phyloP scores from a whole-genome alignment of 2,888 invertebrate species.

The Aporophyla lueneburgensis region DNA sequence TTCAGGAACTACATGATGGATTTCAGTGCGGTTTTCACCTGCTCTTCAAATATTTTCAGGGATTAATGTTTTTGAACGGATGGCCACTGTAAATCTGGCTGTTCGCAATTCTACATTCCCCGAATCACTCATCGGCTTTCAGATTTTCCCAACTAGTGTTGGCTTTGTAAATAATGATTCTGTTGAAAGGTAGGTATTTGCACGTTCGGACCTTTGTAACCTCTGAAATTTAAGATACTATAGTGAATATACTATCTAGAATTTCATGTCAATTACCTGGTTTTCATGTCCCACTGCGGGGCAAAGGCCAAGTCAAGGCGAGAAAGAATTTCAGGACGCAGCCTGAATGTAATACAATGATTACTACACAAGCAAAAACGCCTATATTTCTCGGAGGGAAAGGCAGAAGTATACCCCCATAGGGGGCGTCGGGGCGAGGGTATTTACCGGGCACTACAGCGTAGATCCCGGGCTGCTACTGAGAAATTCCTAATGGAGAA shows the following conservation, averaged over 20 bases:
- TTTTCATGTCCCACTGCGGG: too few relatives aligned
- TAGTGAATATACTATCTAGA: too few relatives aligned
- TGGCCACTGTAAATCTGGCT: background rate
- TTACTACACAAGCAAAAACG: background rate
- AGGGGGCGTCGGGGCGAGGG: background rate
- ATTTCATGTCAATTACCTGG: too few relatives aligned
- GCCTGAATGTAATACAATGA: background rate
- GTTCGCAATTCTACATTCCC: constrained; percentile 6
- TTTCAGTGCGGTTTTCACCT: constrained; percentile 10
- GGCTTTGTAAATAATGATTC: background rate
- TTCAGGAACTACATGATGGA: background rate
- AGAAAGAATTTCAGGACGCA: background rate
- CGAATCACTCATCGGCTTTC: background rate
- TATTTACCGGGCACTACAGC: background rate
- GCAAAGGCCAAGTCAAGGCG: too few relatives aligned
- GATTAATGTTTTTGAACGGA: background rate
- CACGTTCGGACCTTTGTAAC: background rate
- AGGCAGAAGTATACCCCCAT: background rate
- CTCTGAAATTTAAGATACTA: background rate
- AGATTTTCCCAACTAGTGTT: constrained; percentile 10
- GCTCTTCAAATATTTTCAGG: constrained; percentile 1
- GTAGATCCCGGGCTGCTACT: background rate
- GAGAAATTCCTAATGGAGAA: constrained; percentile 2
- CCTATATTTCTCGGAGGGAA: background rate
- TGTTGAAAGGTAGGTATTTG: background rate